These are phyloP conservation scores for Scaptomyza reducta DNA, from an alignment of 2,888 invertebrate genomes.

Conservation along the genomic window DNA sequence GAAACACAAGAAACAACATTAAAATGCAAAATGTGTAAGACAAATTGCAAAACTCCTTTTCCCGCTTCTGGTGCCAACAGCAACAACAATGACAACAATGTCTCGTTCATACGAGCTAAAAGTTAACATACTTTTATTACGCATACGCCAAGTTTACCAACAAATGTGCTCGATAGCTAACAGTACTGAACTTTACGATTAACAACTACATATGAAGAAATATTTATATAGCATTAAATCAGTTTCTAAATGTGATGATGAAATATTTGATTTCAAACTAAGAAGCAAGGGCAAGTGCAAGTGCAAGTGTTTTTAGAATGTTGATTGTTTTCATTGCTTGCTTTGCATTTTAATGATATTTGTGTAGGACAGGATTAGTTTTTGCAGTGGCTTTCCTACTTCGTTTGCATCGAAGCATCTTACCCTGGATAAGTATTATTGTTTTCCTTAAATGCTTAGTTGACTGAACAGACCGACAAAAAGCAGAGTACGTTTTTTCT, in stretches of 20 bases:
- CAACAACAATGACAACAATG: constrained; percentile 59
- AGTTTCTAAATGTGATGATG: neutral
- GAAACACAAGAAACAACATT: constrained; percentile 30
- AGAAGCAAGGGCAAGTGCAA: neutral
- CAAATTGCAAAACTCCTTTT: constrained; percentile 41
- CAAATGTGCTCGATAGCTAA: neutral
- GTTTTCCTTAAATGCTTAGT: constrained; percentile 33
- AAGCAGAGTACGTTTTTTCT: constrained; percentile 21
- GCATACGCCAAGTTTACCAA: constrained; percentile 27
- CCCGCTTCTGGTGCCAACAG: constrained; percentile 15
- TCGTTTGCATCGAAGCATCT: neutral
- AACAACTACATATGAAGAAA: too few relatives aligned
- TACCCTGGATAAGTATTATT: constrained; percentile 8
- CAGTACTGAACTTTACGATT: neutral
- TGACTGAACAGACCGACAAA: constrained; percentile 42
- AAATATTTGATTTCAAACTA: neutral
- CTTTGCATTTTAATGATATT: constrained; percentile 36
- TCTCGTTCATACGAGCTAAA: constrained; percentile 26
- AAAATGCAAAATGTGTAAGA: constrained; percentile 35
- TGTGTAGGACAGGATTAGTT: neutral
- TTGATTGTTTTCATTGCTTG: neutral
- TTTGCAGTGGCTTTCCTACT: neutral
- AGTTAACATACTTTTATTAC: constrained; percentile 30
- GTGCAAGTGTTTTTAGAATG: constrained; percentile 12
- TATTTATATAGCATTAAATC: neutral